Evolutionary conservation across 2,888 invertebrate species (phyloP).

Genomic region (Periphyllus acericola): DNA sequence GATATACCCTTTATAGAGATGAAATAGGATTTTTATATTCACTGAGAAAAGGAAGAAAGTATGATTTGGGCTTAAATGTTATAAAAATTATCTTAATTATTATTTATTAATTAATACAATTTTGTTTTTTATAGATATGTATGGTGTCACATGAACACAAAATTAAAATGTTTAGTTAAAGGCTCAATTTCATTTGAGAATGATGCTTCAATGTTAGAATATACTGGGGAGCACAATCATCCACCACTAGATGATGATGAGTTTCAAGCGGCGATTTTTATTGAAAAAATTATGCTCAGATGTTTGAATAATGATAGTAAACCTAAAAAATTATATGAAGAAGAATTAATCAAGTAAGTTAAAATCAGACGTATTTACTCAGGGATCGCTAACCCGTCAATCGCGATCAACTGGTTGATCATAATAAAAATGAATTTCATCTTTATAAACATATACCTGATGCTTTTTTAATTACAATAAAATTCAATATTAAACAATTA

Average conservation of each 20-base stretch:
- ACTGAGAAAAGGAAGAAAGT: constrained; percentile 59
- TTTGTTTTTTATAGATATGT: constrained; percentile 27
- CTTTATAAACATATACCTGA: no score
- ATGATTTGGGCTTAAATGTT: background rate
- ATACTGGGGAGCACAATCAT: constrained; percentile 54
- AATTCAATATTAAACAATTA: no score
- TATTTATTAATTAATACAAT: background rate
- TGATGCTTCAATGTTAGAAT: constrained; percentile 35
- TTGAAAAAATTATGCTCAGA: constrained; percentile 55
- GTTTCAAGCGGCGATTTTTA: constrained; percentile 57
- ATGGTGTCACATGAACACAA: constrained; percentile 56
- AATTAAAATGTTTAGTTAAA: constrained; percentile 57
- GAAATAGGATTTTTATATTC: constrained; percentile 55
- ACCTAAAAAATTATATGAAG: constrained; percentile 54
- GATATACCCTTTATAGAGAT: constrained; percentile 52
- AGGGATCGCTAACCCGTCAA: no score
- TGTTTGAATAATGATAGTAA: constrained; percentile 45
- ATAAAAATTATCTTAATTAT: background rate
- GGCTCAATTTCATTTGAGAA: constrained; percentile 36
- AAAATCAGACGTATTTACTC: no score
- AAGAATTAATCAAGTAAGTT: constrained; percentile 54
- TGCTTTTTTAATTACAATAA: no score
- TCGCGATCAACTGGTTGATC: no score
- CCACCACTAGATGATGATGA: constrained; percentile 39
- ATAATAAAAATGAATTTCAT: no score